Conservation (phyloP, 2,888 invertebrate species). For the Leptinotarsa tumamoca region DNA sequence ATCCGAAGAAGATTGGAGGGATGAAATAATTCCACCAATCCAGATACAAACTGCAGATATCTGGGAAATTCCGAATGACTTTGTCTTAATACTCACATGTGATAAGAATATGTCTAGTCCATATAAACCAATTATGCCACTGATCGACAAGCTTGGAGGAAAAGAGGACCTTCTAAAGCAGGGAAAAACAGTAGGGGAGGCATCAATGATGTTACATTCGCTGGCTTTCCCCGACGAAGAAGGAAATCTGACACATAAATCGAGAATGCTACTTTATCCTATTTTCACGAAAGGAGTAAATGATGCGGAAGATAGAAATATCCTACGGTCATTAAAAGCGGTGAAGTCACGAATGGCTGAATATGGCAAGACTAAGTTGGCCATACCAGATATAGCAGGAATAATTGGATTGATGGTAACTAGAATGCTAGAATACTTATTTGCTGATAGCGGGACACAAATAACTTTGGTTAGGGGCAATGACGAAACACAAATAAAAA, state of each 20-base stretch:
- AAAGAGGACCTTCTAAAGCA: conserved; percentile 32
- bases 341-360: conserved; percentile 14
- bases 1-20: conserved; percentile 24
- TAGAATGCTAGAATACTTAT: background rate
- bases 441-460: background rate
- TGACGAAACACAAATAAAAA: background rate
- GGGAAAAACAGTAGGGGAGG: conserved; percentile 31
- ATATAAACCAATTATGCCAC: conserved; percentile 19
- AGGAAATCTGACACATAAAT: conserved; percentile 34
- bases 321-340: conserved; percentile 19
- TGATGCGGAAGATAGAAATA: conserved; percentile 19
- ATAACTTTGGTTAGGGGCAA: background rate
- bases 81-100: conserved; percentile 33
- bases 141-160: conserved; percentile 36
- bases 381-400: conserved; percentile 29
- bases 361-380: conserved; percentile 25
- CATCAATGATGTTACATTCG: conserved; percentile 40
- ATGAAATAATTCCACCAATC: conserved; percentile 15
- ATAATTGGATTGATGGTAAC: conserved; percentile 20
- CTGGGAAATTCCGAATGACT: conserved; percentile 30
- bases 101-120: conserved; percentile 7
- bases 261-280: conserved; percentile 34
- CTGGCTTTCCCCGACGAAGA: conserved; percentile 42
- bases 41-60: conserved; percentile 18
- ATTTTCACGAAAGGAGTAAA: background rate